Evolutionary conservation across 2,888 invertebrate species (phyloP), one percentile per base, ranked within the genome.

Genomic region (Amphipyra tragopoginis): DNA sequence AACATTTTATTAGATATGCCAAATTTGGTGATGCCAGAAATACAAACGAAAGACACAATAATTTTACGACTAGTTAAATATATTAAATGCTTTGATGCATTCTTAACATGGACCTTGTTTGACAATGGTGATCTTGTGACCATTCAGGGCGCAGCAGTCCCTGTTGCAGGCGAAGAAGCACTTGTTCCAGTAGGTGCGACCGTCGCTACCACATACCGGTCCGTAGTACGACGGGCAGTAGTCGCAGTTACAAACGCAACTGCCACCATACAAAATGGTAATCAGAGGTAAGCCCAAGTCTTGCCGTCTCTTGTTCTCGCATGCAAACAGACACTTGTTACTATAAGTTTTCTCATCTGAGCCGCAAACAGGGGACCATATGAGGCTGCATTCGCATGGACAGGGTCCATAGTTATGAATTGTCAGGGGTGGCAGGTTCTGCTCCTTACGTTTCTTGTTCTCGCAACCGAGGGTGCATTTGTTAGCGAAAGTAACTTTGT

Each of bases 131-230:
- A n/a, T n/a, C n/a, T n/a, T n/a, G n/a, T n/a, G n/a, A n/a, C n/a
- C n/a, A n/a, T n/a, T n/a, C n/a, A n/a, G n/a, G n/a, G n/a, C n/a
- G n/a, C n/a, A n/a, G 42, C 81, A 85, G 13, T 57, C 58, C 39
- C 68, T 79, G 56, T 74, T 71, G 52, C 86, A 87, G 0, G 21
- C 21, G 21, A 21, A 21, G 21, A 21, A 21, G 3, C 21, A 21
- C 21, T 21, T 21, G 21, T 21, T 88, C 73, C 68, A 72, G 65
- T 86, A 86, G 0, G 78, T 84, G 21, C 65, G 56, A 3, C 57
- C 14, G 58, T 87, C 82, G 15, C 62, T 77, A 5, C 84, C 87
- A 44, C 87, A 87, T 8, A 83, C 75, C 0, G 86, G 84, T 0
- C 59, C 36, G 55, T 77, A 80, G 3, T 40, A 21, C 0, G 21